Conservation (phyloP, 2,888 invertebrate genomes). For the Cryptocephalus moraei region DNA sequence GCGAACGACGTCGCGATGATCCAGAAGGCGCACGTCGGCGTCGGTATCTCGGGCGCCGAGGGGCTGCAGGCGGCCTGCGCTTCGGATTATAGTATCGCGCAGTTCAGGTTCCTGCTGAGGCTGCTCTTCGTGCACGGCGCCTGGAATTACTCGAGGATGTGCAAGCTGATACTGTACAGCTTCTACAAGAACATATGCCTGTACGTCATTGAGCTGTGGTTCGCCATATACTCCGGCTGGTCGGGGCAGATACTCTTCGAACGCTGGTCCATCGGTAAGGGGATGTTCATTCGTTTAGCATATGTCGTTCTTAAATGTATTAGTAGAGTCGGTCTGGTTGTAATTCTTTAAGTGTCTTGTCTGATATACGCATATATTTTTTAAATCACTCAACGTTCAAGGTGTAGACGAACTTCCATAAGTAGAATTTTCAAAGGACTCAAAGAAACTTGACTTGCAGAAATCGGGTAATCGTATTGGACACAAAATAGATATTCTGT, state of each 20-base stretch:
- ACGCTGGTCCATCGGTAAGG: slow-evolving; percentile 63
- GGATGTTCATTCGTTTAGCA: too few relatives aligned
- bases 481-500: too few relatives aligned
- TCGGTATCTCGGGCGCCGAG: slow-evolving; percentile 95
- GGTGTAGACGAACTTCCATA: too few relatives aligned
- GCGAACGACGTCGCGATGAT: slow-evolving; percentile 99
- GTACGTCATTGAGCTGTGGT: slow-evolving; percentile 98
- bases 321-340: too few relatives aligned
- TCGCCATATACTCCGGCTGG: slow-evolving; percentile 96
- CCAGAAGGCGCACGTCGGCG: slow-evolving; percentile 93
- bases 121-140: slow-evolving; percentile 94
- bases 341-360: too few relatives aligned
- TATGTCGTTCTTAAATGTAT: too few relatives aligned
- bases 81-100: slow-evolving; percentile 96
- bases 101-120: slow-evolving; percentile 64
- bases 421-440: too few relatives aligned
- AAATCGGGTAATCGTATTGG: too few relatives aligned
- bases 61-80: slow-evolving; percentile 99
- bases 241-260: slow-evolving; percentile 98
- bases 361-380: too few relatives aligned
- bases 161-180: slow-evolving; percentile 95
- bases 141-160: slow-evolving; percentile 93
- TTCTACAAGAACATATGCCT: slow-evolving; percentile 99
- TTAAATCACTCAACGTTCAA: too few relatives aligned
- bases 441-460: too few relatives aligned